Conservation (phyloP, 2,888 invertebrate species). For the Rotaria sp. region DNA sequence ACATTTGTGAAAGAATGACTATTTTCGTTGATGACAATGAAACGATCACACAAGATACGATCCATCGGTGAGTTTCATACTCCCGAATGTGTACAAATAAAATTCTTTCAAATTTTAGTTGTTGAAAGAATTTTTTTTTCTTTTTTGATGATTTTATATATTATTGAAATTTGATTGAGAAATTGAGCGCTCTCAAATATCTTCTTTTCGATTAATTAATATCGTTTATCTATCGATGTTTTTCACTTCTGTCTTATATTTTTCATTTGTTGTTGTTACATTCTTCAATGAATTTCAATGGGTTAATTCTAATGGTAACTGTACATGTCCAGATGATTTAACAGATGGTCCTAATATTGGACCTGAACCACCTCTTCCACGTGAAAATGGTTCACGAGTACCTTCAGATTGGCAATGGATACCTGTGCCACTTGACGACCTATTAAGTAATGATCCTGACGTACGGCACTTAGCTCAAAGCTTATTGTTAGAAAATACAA, state of each 20-base stretch:
- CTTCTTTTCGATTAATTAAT: no score
- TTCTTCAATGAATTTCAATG: not conserved
- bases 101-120: no score
- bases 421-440: not conserved
- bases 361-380: not conserved
- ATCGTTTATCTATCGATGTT: not conserved
- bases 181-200: not conserved
- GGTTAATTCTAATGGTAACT: not conserved
- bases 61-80: no score
- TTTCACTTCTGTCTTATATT: not conserved
- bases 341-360: not conserved
- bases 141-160: no score
- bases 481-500: not conserved
- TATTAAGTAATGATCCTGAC: not conserved
- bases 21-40: no score
- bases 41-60: no score
- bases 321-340: not conserved
- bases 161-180: not conserved
- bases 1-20: no score
- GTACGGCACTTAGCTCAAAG: not conserved
- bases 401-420: not conserved
- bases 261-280: not conserved
- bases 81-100: no score
- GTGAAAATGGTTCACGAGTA: not conserved
- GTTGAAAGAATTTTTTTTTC: no score